Evolutionary conservation across 2,888 invertebrate genomes (phyloP).

Genomic region (Notocelia uddmanniana): DNA sequence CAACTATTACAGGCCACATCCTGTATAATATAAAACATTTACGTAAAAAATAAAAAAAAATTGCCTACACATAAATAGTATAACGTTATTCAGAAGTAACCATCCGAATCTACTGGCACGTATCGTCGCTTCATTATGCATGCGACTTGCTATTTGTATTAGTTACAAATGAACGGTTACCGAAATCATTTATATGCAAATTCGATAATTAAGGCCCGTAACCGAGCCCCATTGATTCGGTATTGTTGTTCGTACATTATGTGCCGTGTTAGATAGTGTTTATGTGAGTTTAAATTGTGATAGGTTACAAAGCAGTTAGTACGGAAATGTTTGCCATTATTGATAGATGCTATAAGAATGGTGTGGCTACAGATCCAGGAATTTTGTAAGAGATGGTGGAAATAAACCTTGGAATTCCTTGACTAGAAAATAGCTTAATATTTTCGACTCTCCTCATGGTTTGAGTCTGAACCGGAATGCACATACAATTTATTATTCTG

Average conservation of each 20-base stretch:
- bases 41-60: neutral
- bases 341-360: too few species aligned
- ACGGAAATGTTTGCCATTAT: neutral
- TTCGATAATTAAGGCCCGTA: slow-evolving; percentile 85
- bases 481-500: too few species aligned
- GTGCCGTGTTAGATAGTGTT: slow-evolving; percentile 27
- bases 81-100: slow-evolving; percentile 20
- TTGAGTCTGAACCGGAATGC: too few species aligned
- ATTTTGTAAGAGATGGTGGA: too few species aligned
- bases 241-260: slow-evolving; percentile 50
- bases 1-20: too few species aligned
- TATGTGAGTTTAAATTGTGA: slow-evolving; percentile 9
- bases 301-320: slow-evolving; percentile 4
- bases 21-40: too few species aligned
- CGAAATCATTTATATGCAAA: slow-evolving; percentile 87
- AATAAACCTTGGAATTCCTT: too few species aligned
- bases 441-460: too few species aligned
- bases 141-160: slow-evolving; percentile 84
- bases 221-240: slow-evolving; percentile 74
- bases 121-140: slow-evolving; percentile 74
- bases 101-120: slow-evolving; percentile 27
- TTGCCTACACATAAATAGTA: neutral
- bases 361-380: too few species aligned
- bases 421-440: too few species aligned
- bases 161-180: slow-evolving; percentile 87